phyloP scores from a whole-genome alignment of 2,888 invertebrate species.

The Caenorhabditis sp. region DNA sequence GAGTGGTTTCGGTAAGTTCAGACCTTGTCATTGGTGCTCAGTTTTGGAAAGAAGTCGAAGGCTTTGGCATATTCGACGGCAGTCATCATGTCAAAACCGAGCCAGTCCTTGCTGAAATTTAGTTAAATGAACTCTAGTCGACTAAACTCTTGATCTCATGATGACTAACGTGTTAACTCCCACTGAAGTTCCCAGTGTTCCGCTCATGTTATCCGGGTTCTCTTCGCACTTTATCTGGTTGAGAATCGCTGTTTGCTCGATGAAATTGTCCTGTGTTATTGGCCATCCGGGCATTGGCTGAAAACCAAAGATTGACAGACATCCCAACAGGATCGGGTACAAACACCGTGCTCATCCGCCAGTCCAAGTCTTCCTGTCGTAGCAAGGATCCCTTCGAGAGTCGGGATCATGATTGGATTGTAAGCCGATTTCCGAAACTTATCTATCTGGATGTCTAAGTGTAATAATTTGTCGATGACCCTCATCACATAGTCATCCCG shows the following conservation, averaged over 20 bases:
- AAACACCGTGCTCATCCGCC: slow-evolving; percentile 49
- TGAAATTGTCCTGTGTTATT: slow-evolving; percentile 31
- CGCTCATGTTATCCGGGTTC: background rate
- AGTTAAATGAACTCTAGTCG: slow-evolving; percentile 6
- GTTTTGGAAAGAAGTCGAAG: slow-evolving; percentile 65
- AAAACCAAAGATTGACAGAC: slow-evolving; percentile 27
- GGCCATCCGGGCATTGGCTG: slow-evolving; percentile 48
- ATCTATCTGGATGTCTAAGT: slow-evolving; percentile 34
- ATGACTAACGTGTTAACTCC: slow-evolving; percentile 50
- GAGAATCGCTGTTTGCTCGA: slow-evolving; percentile 34
- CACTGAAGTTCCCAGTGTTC: background rate
- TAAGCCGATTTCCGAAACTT: slow-evolving; percentile 48
- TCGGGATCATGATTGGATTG: slow-evolving; percentile 35
- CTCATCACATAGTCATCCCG: slow-evolving; percentile 25
- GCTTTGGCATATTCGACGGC: slow-evolving; percentile 68
- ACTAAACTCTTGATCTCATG: background rate
- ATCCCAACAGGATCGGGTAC: slow-evolving; percentile 2
- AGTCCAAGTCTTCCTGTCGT: slow-evolving; percentile 29
- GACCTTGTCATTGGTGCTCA: slow-evolving; percentile 51
- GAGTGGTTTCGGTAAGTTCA: background rate
- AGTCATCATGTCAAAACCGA: slow-evolving; percentile 64
- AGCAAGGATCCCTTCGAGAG: slow-evolving; percentile 32
- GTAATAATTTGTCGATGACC: slow-evolving; percentile 37
- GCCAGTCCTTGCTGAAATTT: slow-evolving; percentile 63
- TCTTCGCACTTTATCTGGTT: slow-evolving; percentile 35